Conservation (phyloP, 1,140 invertebrate genomes). For the Goniozus legneri region DNA sequence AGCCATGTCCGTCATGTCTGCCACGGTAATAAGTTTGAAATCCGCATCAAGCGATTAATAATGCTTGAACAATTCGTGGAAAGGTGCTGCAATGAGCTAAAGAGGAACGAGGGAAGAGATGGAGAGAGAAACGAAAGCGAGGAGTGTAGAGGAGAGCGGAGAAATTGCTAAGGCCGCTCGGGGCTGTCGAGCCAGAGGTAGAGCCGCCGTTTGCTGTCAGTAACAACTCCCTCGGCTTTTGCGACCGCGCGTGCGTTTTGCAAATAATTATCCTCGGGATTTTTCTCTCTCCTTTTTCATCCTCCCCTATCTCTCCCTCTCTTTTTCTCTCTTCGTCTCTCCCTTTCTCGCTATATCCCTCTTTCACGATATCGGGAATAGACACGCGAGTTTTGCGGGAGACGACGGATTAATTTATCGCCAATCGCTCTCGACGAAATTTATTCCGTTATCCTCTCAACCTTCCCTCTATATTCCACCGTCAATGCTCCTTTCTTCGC, state of each 20-base stretch:
- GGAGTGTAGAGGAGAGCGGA: constrained; percentile 24
- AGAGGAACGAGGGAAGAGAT: constrained; percentile 4
- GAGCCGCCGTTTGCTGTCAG: constrained; percentile 44
- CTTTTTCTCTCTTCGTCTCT: neutral
- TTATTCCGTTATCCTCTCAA: no score
- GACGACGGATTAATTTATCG: no score
- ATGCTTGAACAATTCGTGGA: constrained; percentile 40
- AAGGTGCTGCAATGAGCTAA: constrained; percentile 27
- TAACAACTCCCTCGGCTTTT: constrained; percentile 37
- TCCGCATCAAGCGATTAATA: constrained; percentile 47
- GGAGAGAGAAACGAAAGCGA: constrained; percentile 4
- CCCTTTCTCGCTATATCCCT: neutral
- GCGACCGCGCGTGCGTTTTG: constrained; percentile 20
- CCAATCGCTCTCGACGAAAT: no score
- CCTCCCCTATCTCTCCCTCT: neutral
- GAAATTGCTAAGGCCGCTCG: constrained; percentile 37
- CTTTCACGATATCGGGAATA: constrained; percentile 3
- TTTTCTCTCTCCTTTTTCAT: constrained; percentile 5
- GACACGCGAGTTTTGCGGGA: no score
- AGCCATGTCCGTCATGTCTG: constrained; percentile 39
- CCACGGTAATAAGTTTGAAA: constrained; percentile 45
- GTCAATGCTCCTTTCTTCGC: no score
- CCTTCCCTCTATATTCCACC: no score
- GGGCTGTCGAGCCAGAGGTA: constrained; percentile 24
- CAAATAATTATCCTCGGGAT: constrained; percentile 23